phyloP scores from a whole-genome alignment of 2,888 invertebrate genomes.

The Heliconius hortense region DNA sequence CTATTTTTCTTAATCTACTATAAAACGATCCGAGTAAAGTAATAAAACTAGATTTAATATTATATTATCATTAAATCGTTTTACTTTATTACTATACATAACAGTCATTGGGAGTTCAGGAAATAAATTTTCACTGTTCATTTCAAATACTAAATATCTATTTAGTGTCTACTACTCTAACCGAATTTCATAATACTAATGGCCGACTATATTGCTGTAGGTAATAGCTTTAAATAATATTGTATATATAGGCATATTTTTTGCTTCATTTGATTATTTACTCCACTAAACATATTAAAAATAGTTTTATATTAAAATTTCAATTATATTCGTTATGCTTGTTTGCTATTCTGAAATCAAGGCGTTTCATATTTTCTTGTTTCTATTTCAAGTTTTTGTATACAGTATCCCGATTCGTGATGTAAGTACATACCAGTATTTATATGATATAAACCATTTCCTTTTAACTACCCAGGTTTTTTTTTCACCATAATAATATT shows the following conservation, averaged over 20 bases:
- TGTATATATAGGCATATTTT: neutral
- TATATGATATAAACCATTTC: too few relatives aligned
- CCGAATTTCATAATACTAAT: neutral
- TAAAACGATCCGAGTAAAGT: too few relatives aligned
- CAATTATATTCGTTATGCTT: neutral
- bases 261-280: neutral
- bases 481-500: too few relatives aligned
- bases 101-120: neutral
- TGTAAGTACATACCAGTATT: too few relatives aligned
- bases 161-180: neutral
- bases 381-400: neutral
- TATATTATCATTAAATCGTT: too few relatives aligned
- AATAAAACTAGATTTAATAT: too few relatives aligned
- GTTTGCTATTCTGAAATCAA: neutral
- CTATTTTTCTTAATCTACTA: too few relatives aligned
- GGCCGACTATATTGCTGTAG: neutral
- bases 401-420: too few relatives aligned
- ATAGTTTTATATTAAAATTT: neutral
- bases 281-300: neutral
- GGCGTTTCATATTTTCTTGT: neutral
- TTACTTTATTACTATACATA: neutral
- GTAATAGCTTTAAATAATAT: neutral
- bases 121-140: neutral
- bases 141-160: constrained; percentile 2
- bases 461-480: too few relatives aligned